phyloP scores from a whole-genome alignment of 1,140 invertebrate genomes.

The Cyphomyrmex costatus region DNA sequence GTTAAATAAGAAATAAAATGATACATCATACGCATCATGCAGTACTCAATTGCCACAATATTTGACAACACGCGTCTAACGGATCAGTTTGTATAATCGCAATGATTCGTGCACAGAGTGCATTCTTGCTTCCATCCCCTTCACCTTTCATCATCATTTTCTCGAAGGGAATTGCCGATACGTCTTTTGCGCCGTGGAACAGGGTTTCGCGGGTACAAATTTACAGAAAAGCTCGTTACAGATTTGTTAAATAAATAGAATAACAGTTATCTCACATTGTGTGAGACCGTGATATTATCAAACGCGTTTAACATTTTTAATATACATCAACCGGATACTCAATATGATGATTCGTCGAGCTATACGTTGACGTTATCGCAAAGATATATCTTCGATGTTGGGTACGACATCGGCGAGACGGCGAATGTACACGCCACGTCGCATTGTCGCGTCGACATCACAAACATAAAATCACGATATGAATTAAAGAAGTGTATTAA shows the following conservation, averaged over 20 bases:
- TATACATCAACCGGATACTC: not conserved
- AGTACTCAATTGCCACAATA: not conserved
- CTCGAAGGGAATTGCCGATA: not conserved
- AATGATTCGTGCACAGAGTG: not conserved
- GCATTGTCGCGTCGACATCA: not conserved
- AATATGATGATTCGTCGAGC: not conserved
- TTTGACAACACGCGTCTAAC: not conserved
- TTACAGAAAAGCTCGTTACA: not conserved
- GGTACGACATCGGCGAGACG: not conserved
- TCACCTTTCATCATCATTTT: not conserved
- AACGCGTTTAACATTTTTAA: not conserved
- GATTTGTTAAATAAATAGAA: not conserved
- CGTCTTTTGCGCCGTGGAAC: not conserved
- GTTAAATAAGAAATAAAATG: too few relatives aligned
- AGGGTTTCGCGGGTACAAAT: not conserved
- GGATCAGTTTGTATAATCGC: not conserved
- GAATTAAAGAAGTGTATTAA: constrained; percentile 15
- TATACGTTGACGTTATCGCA: constrained; percentile 28
- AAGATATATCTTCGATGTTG: not conserved
- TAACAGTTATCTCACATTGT: not conserved
- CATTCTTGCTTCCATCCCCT: not conserved
- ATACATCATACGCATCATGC: too few relatives aligned
- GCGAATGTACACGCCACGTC: not conserved
- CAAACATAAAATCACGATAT: not conserved
- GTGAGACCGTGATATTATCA: not conserved